Conservation (phyloP, 2,888 invertebrate species). For the Serrognathus titanus region DNA sequence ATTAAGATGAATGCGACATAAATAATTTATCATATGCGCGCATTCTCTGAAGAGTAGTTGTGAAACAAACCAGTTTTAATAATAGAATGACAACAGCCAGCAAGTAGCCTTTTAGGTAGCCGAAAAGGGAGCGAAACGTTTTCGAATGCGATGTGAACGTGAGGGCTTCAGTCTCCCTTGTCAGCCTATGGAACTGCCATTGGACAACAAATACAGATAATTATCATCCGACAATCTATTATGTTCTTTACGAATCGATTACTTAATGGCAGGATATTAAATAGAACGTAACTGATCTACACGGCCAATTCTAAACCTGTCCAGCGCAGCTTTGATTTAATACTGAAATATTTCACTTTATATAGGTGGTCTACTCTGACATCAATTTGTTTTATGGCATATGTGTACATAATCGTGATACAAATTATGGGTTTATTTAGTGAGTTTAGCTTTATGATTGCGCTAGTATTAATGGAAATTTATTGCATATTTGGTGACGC, state of each 20-base stretch:
- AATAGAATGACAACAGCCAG: no score
- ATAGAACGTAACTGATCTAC: constrained; percentile 7
- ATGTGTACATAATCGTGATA: constrained; percentile 10
- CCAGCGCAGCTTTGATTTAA: not conserved
- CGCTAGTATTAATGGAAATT: no score
- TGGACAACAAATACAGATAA: constrained; percentile 21
- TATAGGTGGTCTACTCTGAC: constrained; percentile 9
- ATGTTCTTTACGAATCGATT: constrained; percentile 17
- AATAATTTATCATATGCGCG: no score
- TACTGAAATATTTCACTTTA: not conserved
- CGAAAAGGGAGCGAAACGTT: not conserved
- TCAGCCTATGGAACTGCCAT: constrained; percentile 19
- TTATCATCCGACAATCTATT: constrained; percentile 17
- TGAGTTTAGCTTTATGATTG: not conserved
- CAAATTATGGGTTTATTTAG: constrained; percentile 13
- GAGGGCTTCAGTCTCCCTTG: constrained; percentile 16
- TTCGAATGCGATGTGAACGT: constrained; percentile 12
- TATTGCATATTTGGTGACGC: no score
- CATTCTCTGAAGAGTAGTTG: no score
- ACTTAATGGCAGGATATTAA: constrained; percentile 12
- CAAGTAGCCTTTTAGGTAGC: no score
- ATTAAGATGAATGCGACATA: no score
- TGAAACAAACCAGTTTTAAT: no score
- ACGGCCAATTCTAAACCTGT: constrained; percentile 1
- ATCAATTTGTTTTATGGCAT: constrained; percentile 17